Evolutionary conservation across 2,797 vertebrate genomes (phyloP).

Genomic region (Furcifer pardalis): DNA sequence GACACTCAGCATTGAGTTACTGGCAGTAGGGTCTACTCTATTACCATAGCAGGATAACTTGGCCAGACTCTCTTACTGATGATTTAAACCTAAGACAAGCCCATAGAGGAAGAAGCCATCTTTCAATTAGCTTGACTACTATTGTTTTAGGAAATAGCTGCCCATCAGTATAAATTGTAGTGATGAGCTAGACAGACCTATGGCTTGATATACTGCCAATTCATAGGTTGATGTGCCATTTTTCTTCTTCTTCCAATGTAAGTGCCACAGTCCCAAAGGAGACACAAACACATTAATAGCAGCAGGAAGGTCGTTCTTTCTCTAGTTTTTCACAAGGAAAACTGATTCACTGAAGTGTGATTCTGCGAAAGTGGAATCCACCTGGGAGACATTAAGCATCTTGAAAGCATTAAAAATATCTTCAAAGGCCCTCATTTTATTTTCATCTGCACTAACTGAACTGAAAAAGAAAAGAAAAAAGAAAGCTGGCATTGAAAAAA

Average conservation of each 20-base stretch:
- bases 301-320: conserved; percentile 31
- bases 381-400: conserved; percentile 39
- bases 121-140: not conserved
- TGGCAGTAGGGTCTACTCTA: too few species aligned
- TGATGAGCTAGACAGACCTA: not conserved
- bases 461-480: not conserved
- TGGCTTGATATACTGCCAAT: not conserved
- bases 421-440: conserved; percentile 25
- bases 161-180: too few species aligned
- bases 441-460: not conserved
- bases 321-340: conserved; percentile 20
- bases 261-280: not conserved
- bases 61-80: too few species aligned
- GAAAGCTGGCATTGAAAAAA: not conserved
- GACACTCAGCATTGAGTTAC: too few species aligned
- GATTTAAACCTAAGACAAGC: too few species aligned
- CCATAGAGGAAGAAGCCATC: not conserved
- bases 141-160: not conserved
- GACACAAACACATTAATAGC: conserved; percentile 29
- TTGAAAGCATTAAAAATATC: conserved; percentile 20
- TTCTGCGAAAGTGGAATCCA: not conserved
- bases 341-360: conserved; percentile 45
- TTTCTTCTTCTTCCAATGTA: not conserved
- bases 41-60: too few species aligned
- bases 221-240: not conserved